A percentile compares a stretch with the other conserved stretches of the same genome.
These are phyloP conservation scores for Netelia inedita DNA, from an alignment of 2,888 invertebrate species.

Conservation along the genomic window DNA sequence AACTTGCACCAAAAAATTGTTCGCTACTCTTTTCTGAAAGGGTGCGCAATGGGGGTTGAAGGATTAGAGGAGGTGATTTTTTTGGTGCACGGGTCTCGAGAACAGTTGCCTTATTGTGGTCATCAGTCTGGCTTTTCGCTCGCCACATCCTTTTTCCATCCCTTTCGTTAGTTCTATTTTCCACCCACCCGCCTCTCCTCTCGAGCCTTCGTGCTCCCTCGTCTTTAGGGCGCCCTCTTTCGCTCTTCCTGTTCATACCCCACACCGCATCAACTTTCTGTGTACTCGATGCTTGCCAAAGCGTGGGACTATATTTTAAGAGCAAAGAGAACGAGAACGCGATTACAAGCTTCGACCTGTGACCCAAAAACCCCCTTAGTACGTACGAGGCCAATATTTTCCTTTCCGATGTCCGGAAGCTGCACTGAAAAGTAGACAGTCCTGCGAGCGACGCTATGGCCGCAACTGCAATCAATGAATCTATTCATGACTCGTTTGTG, in stretches of 20 bases:
- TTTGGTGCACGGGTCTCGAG: slow-evolving; percentile 61
- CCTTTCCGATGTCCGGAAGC: slow-evolving; percentile 31
- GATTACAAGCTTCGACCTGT: slow-evolving; percentile 60
- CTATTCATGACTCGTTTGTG: slow-evolving; percentile 33
- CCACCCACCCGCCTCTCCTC: slow-evolving; percentile 46
- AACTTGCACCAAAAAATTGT: slow-evolving; percentile 73
- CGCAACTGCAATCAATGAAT: slow-evolving; percentile 36
- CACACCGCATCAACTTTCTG: slow-evolving; percentile 32
- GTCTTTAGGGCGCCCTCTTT: slow-evolving; percentile 31
- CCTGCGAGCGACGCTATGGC: slow-evolving; percentile 21
- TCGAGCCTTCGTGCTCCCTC: slow-evolving; percentile 48
- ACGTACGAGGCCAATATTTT: slow-evolving; percentile 49
- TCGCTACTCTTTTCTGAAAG: slow-evolving; percentile 53
- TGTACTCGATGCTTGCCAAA: slow-evolving; percentile 63
- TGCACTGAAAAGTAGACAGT: slow-evolving; percentile 46
- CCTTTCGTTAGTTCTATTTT: slow-evolving; percentile 52
- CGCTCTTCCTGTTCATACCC: slow-evolving; percentile 14
- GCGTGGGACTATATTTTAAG: slow-evolving; percentile 58
- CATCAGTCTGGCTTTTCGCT: slow-evolving; percentile 65
- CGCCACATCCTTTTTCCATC: slow-evolving; percentile 3
- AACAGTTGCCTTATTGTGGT: slow-evolving; percentile 64
- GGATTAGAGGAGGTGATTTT: not conserved
- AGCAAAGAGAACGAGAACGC: slow-evolving; percentile 62
- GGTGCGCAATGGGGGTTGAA: not conserved
- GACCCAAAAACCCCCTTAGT: slow-evolving; percentile 65